These are phyloP conservation scores for Drosophila azteca DNA, from an alignment of 1,140 invertebrate genomes.

Conservation along the genomic window DNA sequence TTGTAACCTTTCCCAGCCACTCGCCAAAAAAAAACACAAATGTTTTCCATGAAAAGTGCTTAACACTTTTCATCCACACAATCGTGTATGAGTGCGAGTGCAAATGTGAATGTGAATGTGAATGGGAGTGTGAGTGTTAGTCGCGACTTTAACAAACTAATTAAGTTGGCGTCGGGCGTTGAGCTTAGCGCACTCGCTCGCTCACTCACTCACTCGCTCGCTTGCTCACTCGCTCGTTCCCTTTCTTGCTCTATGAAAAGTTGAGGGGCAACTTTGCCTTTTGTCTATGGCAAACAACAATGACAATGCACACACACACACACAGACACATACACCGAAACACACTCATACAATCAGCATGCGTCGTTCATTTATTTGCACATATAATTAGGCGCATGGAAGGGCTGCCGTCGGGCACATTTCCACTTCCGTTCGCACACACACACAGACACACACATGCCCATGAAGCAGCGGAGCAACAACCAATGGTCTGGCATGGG, in stretches of 20 bases:
- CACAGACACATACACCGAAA: conserved; percentile 5
- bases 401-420: conserved; percentile 62
- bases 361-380: conserved; percentile 81
- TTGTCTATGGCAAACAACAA: conserved; percentile 46
- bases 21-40: no score
- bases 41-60: no score
- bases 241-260: conserved; percentile 9
- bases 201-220: neutral
- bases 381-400: conserved; percentile 78
- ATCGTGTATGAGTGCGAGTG: conserved; percentile 37
- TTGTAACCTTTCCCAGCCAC: no score
- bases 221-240: neutral
- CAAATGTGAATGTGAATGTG: neutral
- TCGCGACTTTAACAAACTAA: conserved; percentile 70
- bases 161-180: conserved; percentile 58
- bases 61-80: conserved; percentile 46
- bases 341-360: conserved; percentile 67
- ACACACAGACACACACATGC: neutral
- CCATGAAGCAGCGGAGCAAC: no score
- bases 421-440: conserved; percentile 57
- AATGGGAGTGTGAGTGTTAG: conserved; percentile 15
- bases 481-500: no score
- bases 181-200: conserved; percentile 43
- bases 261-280: conserved; percentile 33
- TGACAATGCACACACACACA: conserved; percentile 39